Conservation (phyloP, 2,113 vertebrate species). For the Cnemophilus loriae region DNA sequence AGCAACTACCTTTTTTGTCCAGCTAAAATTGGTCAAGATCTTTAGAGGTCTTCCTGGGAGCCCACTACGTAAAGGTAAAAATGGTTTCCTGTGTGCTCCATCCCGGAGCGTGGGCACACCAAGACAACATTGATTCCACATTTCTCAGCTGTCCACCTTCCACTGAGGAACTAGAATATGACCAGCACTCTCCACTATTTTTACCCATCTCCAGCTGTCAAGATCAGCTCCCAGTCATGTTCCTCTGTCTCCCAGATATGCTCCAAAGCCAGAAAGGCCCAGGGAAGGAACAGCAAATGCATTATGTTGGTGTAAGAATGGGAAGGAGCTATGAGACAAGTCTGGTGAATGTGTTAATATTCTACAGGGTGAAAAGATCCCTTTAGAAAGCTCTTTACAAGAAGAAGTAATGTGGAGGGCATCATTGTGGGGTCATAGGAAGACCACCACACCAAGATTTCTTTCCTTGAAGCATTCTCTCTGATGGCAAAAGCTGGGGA, state of each 20-base stretch:
- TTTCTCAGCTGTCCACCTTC: neutral
- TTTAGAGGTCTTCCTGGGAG: neutral
- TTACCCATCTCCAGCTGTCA: neutral
- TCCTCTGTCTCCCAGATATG: neutral
- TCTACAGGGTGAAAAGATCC: neutral
- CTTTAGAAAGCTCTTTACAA: neutral
- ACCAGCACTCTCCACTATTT: neutral
- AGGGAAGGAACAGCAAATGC: neutral
- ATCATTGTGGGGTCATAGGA: neutral
- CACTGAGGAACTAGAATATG: neutral
- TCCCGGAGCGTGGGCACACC: neutral
- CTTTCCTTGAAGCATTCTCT: neutral
- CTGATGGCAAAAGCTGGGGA: neutral
- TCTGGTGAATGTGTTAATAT: neutral
- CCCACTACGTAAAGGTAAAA: neutral
- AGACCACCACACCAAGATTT: neutral
- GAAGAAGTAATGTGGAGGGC: neutral
- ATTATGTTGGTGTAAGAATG: neutral
- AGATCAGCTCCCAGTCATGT: neutral
- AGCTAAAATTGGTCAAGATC: neutral
- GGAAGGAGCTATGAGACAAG: neutral
- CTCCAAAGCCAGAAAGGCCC: neutral
- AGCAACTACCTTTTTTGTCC: neutral
- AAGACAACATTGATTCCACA: neutral
- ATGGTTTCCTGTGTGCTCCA: fast-evolving